Conservation (phyloP, 1,140 invertebrate genomes). For the Araneus ventricosus region DNA sequence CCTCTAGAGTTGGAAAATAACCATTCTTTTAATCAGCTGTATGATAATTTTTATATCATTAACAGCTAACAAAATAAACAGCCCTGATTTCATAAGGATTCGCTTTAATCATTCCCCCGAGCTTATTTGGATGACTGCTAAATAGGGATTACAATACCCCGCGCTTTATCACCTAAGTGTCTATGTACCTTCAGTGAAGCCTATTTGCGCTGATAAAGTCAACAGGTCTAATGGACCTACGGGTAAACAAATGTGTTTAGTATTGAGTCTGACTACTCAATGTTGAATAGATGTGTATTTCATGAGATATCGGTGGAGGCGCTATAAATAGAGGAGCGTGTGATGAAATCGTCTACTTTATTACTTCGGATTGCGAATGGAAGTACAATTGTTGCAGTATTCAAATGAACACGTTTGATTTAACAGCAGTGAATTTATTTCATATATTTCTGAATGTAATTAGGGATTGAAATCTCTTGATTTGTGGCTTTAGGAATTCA, state of each 20-base stretch:
- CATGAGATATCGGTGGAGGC: background rate
- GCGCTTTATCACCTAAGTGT: conserved; percentile 13
- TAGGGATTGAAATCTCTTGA: no score
- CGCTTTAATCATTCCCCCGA: background rate
- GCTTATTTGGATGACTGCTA: conserved; percentile 10
- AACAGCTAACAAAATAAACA: background rate
- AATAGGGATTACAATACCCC: conserved; percentile 7
- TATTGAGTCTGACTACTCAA: background rate
- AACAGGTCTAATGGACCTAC: conserved; percentile 36
- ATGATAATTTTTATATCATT: background rate
- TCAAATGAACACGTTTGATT: no score
- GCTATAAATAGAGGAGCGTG: background rate
- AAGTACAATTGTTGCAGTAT: no score
- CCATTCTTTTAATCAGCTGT: no score
- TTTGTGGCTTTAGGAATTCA: no score
- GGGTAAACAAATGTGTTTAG: conserved; percentile 31
- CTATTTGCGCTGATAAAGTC: conserved; percentile 36
- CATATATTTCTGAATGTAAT: no score
- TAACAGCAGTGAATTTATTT: no score
- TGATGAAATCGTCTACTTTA: background rate
- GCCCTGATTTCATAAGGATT: background rate
- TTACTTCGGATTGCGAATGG: background rate
- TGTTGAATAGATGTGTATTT: conserved; percentile 27
- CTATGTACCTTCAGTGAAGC: conserved; percentile 32
- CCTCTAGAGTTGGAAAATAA: no score